Percentiles rank a stretch among this genome's conserved stretches.
Conservation (phyloP, 1,140 invertebrate species). For the Battus philenor region DNA sequence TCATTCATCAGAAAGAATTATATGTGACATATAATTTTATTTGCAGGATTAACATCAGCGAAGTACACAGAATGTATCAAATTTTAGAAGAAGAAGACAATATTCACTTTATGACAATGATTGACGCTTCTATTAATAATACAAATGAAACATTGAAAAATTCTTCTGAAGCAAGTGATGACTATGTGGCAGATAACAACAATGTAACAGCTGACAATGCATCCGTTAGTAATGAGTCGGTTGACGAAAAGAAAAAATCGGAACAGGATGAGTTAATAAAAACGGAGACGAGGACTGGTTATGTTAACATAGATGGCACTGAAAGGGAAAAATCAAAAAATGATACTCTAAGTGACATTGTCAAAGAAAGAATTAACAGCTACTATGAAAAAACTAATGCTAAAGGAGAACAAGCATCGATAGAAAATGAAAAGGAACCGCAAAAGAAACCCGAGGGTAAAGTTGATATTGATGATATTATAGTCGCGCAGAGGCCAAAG, state of each 20-base stretch:
- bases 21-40: conserved; percentile 12
- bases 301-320: conserved; percentile 66
- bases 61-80: conserved; percentile 69
- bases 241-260: conserved; percentile 19
- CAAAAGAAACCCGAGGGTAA: conserved; percentile 19
- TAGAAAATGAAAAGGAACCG: conserved; percentile 13
- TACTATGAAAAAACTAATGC: conserved; percentile 41
- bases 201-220: conserved; percentile 5
- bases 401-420: conserved; percentile 21
- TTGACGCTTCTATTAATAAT: conserved; percentile 38
- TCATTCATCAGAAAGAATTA: no score
- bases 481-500: conserved; percentile 33
- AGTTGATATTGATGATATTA: conserved; percentile 60
- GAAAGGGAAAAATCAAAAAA: conserved; percentile 58
- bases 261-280: conserved; percentile 51
- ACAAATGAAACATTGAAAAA: conserved; percentile 22
- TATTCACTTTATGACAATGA: conserved; percentile 60
- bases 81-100: conserved; percentile 71
- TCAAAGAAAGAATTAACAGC: conserved; percentile 51
- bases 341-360: conserved; percentile 44
- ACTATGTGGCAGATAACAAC: conserved; percentile 15
- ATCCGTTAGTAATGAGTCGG: conserved; percentile 13
- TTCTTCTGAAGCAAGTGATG: no score
- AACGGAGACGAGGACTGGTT: conserved; percentile 62
- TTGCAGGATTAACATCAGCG: conserved; percentile 69